phyloP scores from a whole-genome alignment of 2,888 invertebrate species.

The Notodonta ziczac region DNA sequence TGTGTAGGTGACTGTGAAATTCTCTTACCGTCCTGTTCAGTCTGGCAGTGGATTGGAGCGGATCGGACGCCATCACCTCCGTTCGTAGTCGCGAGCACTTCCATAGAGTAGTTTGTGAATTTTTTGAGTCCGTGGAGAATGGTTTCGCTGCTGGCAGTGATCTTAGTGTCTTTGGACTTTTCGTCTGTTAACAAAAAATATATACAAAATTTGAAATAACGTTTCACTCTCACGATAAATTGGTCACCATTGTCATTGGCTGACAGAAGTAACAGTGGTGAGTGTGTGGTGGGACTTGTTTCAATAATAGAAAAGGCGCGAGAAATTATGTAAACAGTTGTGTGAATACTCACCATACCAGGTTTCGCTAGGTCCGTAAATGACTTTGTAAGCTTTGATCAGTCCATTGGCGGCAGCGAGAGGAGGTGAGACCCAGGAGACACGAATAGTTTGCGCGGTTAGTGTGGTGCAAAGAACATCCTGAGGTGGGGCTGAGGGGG shows the following conservation, averaged over 20 bases:
- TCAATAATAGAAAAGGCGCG: too few relatives aligned
- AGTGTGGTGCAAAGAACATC: slow-evolving; percentile 96
- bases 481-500: slow-evolving; percentile 95
- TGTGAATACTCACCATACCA: slow-evolving; percentile 92
- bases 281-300: too few relatives aligned
- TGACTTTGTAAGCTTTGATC: slow-evolving; percentile 97
- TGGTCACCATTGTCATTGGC: too few relatives aligned
- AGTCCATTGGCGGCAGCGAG: slow-evolving; percentile 96
- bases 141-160: slow-evolving; percentile 96
- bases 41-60: slow-evolving; percentile 95
- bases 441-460: slow-evolving; percentile 96
- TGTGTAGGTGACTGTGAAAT: not conserved
- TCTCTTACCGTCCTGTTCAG: slow-evolving; percentile 95
- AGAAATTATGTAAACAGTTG: not conserved
- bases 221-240: not conserved
- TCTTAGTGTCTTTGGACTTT: slow-evolving; percentile 95
- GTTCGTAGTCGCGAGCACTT: slow-evolving; percentile 96
- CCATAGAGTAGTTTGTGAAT: slow-evolving; percentile 98
- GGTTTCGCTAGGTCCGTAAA: slow-evolving; percentile 95
- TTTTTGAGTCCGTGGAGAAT: slow-evolving; percentile 97
- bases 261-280: too few relatives aligned
- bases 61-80: slow-evolving; percentile 97
- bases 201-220: not conserved
- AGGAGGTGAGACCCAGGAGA: slow-evolving; percentile 97
- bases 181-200: slow-evolving; percentile 85